Conservation (phyloP, 2,888 invertebrate genomes). For the Hypomecis atomaria region DNA sequence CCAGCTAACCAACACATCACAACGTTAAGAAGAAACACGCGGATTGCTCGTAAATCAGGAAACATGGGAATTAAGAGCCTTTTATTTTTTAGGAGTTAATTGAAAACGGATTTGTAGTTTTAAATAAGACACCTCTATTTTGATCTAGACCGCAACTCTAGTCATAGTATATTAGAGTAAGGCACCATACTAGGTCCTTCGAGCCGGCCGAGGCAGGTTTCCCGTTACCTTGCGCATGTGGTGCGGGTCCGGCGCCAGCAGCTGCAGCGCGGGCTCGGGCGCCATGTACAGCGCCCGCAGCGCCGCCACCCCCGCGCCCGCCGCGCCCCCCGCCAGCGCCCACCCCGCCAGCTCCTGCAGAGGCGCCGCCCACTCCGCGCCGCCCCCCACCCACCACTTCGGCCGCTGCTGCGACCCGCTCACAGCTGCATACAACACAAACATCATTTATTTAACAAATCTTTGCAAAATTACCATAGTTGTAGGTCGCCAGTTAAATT, state of each 20-base stretch:
- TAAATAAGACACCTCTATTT: no score
- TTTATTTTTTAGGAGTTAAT: no score
- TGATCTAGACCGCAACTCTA: no score
- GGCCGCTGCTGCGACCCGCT: slow-evolving; percentile 51
- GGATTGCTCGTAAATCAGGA: no score
- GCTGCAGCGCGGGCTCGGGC: slow-evolving; percentile 60
- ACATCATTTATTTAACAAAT: no score
- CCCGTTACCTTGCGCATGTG: slow-evolving; percentile 64
- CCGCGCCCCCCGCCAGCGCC: slow-evolving; percentile 58
- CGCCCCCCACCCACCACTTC: slow-evolving; percentile 64
- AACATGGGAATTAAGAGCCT: no score
- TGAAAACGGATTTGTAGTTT: no score
- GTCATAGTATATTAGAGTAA: no score
- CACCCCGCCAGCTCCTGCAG: slow-evolving; percentile 74
- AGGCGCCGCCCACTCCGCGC: slow-evolving; percentile 61
- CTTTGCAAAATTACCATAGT: no score
- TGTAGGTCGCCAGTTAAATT: no score
- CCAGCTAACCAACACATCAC: slow-evolving; percentile 54
- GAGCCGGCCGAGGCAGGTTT: neutral
- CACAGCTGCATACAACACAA: slow-evolving; percentile 53
- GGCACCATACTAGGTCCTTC: no score
- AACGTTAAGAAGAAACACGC: neutral
- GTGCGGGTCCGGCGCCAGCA: slow-evolving; percentile 64
- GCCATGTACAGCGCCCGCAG: slow-evolving; percentile 70
- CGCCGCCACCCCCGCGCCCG: slow-evolving; percentile 60